Evolutionary conservation across 1,140 invertebrate genomes (phyloP), one percentile per base, ranked within the genome.

Genomic region (Aphelinus atriplicis): DNA sequence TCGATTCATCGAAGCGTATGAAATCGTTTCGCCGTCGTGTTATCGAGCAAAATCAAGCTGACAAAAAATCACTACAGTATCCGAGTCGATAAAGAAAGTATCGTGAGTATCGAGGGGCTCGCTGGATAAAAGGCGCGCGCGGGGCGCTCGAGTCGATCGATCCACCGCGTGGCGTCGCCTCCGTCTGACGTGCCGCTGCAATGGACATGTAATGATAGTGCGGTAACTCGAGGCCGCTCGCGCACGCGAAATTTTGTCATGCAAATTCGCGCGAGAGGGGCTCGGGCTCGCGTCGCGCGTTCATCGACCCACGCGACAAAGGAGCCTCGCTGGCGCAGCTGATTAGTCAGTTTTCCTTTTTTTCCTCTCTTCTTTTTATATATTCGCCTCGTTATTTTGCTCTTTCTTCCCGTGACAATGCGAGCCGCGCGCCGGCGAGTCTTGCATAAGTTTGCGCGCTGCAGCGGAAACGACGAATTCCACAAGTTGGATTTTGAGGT

Each of bases 401-500:
- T 55, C 53, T 57, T 66, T 50, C 4, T 57, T 58, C 3, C 42
- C 69, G 63, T 67, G 42, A 70, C 55, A 58, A 75, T 70, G 66
- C 73, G 60, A 3, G 5, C 46, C 26, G 26, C 26, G n/a, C 55
- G 43, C 42, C 57, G 73, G n/a, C 42, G 53, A 45, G n/a, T 46
- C 73, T 75, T 75, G 66, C 66, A 75, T 75, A 75, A 75, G 53
- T 69, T 61, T 68, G 57, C 45, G 26, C 26, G 47, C 26, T 60
- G 64, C 61, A 53, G 66, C 73, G 73, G 73, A 75, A 75, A 75
- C 73, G 51, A 46, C 46, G 60, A 75, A 75, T 69, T 75, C 73
- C 60, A 63, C 43, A n/a, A 46, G 26, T 26, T 26, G 26, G 26
- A 26, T 26, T 26, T 26, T 26, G 26, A 26, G 26, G 26, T 0